These are phyloP conservation scores for Xanthorhoe spadicearia DNA, from an alignment of 2,888 invertebrate species.

Conservation along the genomic window DNA sequence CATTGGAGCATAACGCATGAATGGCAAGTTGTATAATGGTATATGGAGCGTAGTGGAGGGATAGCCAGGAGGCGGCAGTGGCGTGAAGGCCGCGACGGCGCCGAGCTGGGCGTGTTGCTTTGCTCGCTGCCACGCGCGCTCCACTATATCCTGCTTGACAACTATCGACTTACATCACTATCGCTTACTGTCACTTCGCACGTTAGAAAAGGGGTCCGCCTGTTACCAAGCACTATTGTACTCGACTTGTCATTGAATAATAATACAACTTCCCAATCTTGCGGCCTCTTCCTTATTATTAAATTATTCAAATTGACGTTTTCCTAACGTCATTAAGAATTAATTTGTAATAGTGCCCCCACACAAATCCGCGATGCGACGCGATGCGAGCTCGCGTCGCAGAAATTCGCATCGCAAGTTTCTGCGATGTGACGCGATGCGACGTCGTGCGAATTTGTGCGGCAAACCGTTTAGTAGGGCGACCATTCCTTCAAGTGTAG, in stretches of 20 bases:
- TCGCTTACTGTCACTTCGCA: conserved; percentile 80
- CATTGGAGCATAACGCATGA: conserved; percentile 68
- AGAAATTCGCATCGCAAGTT: too few relatives aligned
- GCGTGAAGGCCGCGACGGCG: conserved; percentile 50
- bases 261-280: conserved; percentile 71
- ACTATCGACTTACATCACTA: conserved; percentile 84
- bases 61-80: conserved; percentile 18
- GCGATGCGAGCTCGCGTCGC: too few relatives aligned
- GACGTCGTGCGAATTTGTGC: too few relatives aligned
- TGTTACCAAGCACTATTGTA: conserved; percentile 76
- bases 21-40: conserved; percentile 69
- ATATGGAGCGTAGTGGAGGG: conserved; percentile 42
- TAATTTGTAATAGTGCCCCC: too few relatives aligned
- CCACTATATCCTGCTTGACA: conserved; percentile 83
- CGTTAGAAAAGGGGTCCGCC: conserved; percentile 80
- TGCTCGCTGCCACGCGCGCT: conserved; percentile 76
- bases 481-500: too few relatives aligned
- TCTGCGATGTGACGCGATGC: too few relatives aligned
- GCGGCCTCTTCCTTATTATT: conserved; percentile 72
- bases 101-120: conserved; percentile 70
- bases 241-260: conserved; percentile 73
- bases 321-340: conserved; percentile 55
- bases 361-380: too few relatives aligned
- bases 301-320: conserved; percentile 62
- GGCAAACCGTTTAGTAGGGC: too few relatives aligned